These are phyloP conservation scores for Colius striatus DNA, from an alignment of 2,113 vertebrate species.

Conservation along the genomic window DNA sequence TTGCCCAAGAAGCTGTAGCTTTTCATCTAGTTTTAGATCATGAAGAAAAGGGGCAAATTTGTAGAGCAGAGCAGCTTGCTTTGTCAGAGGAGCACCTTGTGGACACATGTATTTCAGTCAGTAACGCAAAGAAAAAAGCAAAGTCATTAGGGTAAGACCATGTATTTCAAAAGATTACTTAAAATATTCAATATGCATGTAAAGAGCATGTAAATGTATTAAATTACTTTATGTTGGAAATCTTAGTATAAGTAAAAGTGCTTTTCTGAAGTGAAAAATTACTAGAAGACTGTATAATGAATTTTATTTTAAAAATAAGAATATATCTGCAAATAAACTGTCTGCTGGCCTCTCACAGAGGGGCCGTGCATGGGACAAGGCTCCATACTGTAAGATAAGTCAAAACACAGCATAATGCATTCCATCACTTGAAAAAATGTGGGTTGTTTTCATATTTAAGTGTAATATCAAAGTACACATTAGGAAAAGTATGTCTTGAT, in stretches of 20 bases:
- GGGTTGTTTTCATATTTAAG: background rate
- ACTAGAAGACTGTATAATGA: background rate
- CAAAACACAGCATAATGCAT: background rate
- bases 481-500: background rate
- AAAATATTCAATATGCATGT: background rate
- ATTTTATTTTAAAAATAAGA: background rate
- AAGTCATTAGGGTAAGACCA: background rate
- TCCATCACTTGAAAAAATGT: background rate
- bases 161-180: background rate
- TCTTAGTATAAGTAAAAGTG: background rate
- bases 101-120: background rate
- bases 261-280: background rate
- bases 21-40: background rate
- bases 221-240: background rate
- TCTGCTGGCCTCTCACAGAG: background rate
- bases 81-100: background rate
- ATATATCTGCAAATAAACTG: background rate
- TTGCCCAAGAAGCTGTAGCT: background rate
- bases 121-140: background rate
- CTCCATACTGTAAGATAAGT: background rate
- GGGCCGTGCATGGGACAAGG: background rate
- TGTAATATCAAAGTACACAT: background rate
- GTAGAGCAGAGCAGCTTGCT: background rate
- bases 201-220: background rate
- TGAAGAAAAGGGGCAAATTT: background rate